Conservation (phyloP, 2,113 vertebrate species). For the Tiliqua scincoides region DNA sequence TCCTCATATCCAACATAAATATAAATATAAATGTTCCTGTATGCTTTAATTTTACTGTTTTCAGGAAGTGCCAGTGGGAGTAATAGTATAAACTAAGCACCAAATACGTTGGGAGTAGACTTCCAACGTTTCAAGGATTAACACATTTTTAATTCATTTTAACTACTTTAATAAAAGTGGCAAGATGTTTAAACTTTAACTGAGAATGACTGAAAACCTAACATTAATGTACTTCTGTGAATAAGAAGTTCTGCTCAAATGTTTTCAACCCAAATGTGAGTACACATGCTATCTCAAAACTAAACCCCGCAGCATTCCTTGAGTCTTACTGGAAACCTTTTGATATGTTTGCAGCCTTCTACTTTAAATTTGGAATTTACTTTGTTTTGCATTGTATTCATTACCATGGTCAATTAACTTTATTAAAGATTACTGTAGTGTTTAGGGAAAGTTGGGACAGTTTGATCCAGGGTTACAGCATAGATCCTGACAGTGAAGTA, state of each 20-base stretch:
- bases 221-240: background rate
- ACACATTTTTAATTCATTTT: background rate
- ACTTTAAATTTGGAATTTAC: background rate
- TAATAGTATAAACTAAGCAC: background rate
- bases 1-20: background rate
- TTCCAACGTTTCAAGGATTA: background rate
- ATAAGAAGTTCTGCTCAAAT: background rate
- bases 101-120: background rate
- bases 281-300: background rate
- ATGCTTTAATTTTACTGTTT: background rate
- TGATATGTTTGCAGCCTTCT: background rate
- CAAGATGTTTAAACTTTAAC: background rate
- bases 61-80: background rate
- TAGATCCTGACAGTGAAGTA: too few species aligned
- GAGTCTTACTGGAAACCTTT: too few species aligned
- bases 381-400: background rate
- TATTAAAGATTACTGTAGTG: background rate
- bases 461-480: too few species aligned
- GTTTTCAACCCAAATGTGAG: background rate
- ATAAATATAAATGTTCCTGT: background rate
- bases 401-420: background rate
- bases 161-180: background rate
- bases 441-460: too few species aligned
- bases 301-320: too few species aligned
- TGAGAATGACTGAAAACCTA: background rate